Evolutionary conservation across 2,888 invertebrate genomes (phyloP).

Genomic region (Andrena fulva): DNA sequence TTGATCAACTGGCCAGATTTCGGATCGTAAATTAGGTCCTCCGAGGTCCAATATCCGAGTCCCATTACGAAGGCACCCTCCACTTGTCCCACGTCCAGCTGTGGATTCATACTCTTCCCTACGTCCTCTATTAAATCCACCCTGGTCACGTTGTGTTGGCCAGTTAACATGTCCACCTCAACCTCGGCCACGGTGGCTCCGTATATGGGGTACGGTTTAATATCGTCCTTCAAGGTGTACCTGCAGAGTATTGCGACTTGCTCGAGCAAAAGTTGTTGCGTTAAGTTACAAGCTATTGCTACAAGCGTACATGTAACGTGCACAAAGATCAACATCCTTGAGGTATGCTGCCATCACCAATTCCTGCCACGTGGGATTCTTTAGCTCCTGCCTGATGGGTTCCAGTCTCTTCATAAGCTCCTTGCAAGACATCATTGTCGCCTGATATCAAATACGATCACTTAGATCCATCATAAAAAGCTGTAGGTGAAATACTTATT

Average conservation of each 20-base stretch:
- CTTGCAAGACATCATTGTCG: constrained; percentile 88
- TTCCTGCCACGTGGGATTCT: constrained; percentile 87
- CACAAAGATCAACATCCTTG: constrained; percentile 87
- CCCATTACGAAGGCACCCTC: constrained; percentile 93
- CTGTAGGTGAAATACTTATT: background rate
- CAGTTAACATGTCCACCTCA: constrained; percentile 92
- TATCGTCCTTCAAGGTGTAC: constrained; percentile 83
- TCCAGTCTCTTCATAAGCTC: constrained; percentile 87
- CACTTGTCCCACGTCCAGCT: constrained; percentile 91
- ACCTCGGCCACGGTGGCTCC: constrained; percentile 89
- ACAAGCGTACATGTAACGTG: constrained; percentile 86
- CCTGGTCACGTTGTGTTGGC: constrained; percentile 89
- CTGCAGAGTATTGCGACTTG: constrained; percentile 49
- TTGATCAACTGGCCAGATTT: constrained; percentile 89
- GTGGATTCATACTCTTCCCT: constrained; percentile 90
- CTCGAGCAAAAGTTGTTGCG: too few species aligned
- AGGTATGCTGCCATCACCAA: constrained; percentile 86
- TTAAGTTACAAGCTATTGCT: background rate
- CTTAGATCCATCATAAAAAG: background rate
- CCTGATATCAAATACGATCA: constrained; percentile 79
- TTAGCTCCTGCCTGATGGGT: constrained; percentile 86
- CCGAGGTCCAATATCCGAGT: constrained; percentile 91
- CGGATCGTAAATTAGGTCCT: constrained; percentile 89
- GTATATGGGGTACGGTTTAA: constrained; percentile 88
- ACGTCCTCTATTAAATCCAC: constrained; percentile 91